Conservation (phyloP, 23 tunicate species). For the Ascidia mentula region DNA sequence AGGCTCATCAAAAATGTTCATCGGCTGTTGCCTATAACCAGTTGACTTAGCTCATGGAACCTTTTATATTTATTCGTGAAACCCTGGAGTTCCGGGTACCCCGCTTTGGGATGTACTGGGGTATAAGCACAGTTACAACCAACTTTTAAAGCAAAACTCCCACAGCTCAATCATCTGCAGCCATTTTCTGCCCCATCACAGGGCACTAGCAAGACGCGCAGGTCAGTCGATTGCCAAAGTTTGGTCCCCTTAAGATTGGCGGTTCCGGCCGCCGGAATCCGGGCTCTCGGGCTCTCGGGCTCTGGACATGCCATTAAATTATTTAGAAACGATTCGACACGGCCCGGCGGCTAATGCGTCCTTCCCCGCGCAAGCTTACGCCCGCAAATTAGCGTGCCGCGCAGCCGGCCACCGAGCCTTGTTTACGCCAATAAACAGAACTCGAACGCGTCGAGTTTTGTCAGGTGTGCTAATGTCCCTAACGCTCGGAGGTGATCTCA, state of each 20-base stretch:
- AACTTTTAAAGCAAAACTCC: too few species aligned
- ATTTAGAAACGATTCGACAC: constrained; percentile 1
- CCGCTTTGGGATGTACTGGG: too few species aligned
- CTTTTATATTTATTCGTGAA: too few species aligned
- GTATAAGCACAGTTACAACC: too few species aligned
- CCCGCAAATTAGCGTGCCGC: neutral
- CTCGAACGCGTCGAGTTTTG: neutral
- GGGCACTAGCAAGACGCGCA: neutral
- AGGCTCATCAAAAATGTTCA: too few species aligned
- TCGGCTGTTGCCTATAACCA: too few species aligned
- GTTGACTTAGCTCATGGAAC: too few species aligned
- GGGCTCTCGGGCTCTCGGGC: too few species aligned
- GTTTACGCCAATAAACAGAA: neutral
- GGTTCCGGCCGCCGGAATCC: neutral
- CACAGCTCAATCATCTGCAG: too few species aligned
- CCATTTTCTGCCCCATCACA: neutral
- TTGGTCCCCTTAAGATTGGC: neutral
- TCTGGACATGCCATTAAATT: neutral
- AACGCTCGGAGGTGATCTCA: too few species aligned
- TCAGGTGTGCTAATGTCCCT: neutral
- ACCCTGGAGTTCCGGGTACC: too few species aligned
- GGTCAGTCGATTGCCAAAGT: neutral
- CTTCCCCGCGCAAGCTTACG: neutral
- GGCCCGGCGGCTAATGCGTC: neutral
- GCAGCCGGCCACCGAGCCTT: neutral